Percentiles rank a stretch among this genome's conserved stretches.
phyloP scores from a whole-genome alignment of 2,888 invertebrate species.

The Flexamia atlantica region DNA sequence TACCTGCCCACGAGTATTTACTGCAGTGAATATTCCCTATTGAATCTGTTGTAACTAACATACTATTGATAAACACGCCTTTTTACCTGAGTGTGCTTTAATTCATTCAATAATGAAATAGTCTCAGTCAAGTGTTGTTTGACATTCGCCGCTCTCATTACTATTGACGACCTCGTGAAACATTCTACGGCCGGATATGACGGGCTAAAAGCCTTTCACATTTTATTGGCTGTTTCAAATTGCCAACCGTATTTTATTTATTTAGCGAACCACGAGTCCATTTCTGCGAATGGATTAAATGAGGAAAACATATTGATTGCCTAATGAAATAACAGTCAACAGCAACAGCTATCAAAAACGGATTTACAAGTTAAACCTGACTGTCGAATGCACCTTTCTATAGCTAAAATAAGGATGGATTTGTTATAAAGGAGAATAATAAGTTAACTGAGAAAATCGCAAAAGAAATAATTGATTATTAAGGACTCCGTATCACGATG shows the following conservation, averaged over 20 bases:
- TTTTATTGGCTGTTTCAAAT: conserved; percentile 26
- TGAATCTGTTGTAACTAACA: too few species aligned
- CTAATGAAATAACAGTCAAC: not conserved
- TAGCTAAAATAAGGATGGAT: too few species aligned
- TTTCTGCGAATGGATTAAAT: not conserved
- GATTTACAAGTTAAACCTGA: too few species aligned
- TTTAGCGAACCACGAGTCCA: not conserved
- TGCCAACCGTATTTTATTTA: not conserved
- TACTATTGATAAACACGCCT: not conserved
- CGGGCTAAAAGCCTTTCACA: conserved; percentile 31
- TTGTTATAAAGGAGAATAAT: too few species aligned
- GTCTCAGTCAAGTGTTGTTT: not conserved
- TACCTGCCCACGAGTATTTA: too few species aligned
- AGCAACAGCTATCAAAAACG: too few species aligned
- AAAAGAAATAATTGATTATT: too few species aligned
- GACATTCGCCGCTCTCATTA: not conserved
- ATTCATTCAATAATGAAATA: not conserved
- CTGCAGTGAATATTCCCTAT: too few species aligned
- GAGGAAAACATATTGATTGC: not conserved
- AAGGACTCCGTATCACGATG: too few species aligned
- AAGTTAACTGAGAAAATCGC: too few species aligned
- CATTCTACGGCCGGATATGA: conserved; percentile 15
- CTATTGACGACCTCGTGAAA: not conserved
- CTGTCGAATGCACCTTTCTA: too few species aligned
- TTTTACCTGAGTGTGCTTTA: not conserved